phyloP scores from a whole-genome alignment of 2,888 invertebrate genomes.

The Hydrotaea cyrtoneurina region DNA sequence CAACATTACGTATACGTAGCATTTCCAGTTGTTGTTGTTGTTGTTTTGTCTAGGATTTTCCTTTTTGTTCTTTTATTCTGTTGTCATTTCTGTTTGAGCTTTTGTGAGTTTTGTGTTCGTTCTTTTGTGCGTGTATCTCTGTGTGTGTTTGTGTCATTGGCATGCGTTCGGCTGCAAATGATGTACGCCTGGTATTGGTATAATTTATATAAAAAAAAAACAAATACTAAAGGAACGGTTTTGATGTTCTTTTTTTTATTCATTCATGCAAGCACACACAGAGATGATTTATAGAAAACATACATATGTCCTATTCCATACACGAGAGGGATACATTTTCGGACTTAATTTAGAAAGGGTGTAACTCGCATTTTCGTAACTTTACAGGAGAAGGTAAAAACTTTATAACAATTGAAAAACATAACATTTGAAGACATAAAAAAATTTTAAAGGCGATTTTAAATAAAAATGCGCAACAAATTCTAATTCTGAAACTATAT shows the following conservation, averaged over 20 bases:
- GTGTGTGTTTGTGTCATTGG: neutral
- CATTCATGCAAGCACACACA: neutral
- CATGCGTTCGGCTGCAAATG: slow-evolving; percentile 39
- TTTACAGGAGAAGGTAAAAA: too few species aligned
- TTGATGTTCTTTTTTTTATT: slow-evolving; percentile 13
- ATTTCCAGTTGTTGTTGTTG: slow-evolving; percentile 53
- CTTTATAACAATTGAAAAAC: too few species aligned
- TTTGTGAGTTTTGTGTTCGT: slow-evolving; percentile 1
- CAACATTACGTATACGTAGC: neutral
- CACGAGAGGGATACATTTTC: neutral
- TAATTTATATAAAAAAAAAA: slow-evolving; percentile 35
- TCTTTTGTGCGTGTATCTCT: neutral
- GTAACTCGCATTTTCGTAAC: too few species aligned
- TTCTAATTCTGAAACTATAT: too few species aligned
- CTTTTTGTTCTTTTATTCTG: slow-evolving; percentile 39
- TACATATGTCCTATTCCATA: neutral
- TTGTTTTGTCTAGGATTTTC: slow-evolving; percentile 25
- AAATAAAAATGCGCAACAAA: too few species aligned
- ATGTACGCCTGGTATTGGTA: slow-evolving; percentile 61
- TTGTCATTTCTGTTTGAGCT: neutral
- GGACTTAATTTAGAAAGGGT: too few species aligned
- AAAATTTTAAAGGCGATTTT: too few species aligned
- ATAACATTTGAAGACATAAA: neutral
- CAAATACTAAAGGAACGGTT: neutral
- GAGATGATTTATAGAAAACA: neutral